Evolutionary conservation across 2,113 vertebrate genomes (phyloP), one percentile per base, ranked within the genome.

Genomic region (Vireo altiloquus): DNA sequence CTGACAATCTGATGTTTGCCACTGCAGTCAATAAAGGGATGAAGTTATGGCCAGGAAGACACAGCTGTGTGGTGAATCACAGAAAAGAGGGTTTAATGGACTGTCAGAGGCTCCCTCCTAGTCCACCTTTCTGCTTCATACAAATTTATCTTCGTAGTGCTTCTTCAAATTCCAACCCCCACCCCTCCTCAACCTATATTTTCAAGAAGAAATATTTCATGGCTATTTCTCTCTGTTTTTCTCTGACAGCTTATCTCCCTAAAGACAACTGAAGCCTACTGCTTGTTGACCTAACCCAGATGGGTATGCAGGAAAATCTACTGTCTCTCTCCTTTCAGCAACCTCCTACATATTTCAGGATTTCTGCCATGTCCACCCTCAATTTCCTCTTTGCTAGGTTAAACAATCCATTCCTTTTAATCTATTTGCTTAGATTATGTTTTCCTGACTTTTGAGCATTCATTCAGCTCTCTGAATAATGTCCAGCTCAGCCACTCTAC

Each of bases 281-380:
- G 57, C 40, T 93, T 95, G 85, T 94, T 96, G 95, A 94, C 85
- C 63, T 96, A 95, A 96, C 90, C 88, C 54, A 92, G 79, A 88
- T 33, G 28, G 53, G 18, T 85, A 95, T 88, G 94, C 79, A 94
- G n/a, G 65, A 88, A 82, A 76, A 91, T 87, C 78, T 85, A 63
- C 84, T 68, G 88, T 66, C 40, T 68, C 79, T 85, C 88, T 94
- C 90, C 57, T 95, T 89, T 82, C 78, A 82, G 80, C 71, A 93
- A 18, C 63, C 50, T 95, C 44, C 75, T 92, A 65, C 88, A 82
- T 96, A 93, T 90, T 90, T 96, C 81, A 94, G 87, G 53, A 89
- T 92, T 93, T 91, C 61, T 93, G 65, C 88, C 85, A 69, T 46
- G 85, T 85, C 49, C 79, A 92, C 59, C 53, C 57, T 94, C 90